Evolutionary conservation across 2,113 vertebrate species (phyloP).

Genomic region (Chrysemys picta): DNA sequence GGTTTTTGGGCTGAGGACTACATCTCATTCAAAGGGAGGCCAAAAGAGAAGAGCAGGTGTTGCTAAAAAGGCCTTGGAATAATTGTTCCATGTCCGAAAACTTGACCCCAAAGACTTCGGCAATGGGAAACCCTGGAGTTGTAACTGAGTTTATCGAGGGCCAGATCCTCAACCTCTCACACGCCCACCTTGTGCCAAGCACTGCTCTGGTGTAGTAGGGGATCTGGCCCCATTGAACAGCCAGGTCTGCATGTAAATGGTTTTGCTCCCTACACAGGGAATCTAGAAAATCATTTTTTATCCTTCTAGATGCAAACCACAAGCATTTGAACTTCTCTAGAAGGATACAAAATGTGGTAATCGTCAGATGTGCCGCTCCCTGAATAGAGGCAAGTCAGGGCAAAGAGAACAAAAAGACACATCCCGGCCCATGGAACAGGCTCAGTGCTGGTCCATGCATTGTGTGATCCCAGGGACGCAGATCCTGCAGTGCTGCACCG

Average conservation of each 20-base stretch:
- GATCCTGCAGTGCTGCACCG: not conserved
- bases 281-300: not conserved
- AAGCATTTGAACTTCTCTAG: too few relatives aligned
- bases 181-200: not conserved
- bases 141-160: not conserved
- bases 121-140: not conserved
- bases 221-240: not conserved
- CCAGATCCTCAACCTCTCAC: not conserved
- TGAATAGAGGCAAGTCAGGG: not conserved
- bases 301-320: not conserved
- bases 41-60: not conserved
- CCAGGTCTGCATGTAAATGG: not conserved
- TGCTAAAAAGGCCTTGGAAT: not conserved
- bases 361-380: not conserved
- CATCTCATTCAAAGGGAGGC: not conserved
- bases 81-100: not conserved
- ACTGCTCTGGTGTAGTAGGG: not conserved
- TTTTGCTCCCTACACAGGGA: not conserved
- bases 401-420: not conserved
- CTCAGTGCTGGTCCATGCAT: rapidly evolving
- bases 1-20: not conserved
- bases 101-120: not conserved
- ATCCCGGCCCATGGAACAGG: not conserved
- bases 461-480: not conserved
- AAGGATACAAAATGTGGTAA: too few relatives aligned